Conservation (phyloP, 2,888 invertebrate species). For the Coecobrya sp. region DNA sequence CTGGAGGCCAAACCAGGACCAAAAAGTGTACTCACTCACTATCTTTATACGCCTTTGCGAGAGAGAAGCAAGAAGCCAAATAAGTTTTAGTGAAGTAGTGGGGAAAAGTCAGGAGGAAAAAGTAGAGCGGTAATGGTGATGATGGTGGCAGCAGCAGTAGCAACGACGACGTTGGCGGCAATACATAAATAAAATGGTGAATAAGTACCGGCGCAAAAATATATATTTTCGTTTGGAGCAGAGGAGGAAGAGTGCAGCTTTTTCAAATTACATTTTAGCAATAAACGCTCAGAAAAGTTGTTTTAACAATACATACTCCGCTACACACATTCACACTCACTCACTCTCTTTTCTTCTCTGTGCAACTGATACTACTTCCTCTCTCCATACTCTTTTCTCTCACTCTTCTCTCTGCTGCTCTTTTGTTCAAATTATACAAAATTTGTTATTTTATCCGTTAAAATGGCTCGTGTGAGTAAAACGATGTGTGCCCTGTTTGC, state of each 20-base stretch:
- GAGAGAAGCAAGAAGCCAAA: slow-evolving; percentile 36
- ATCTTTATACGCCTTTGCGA: neutral
- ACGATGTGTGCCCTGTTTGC: slow-evolving; percentile 4
- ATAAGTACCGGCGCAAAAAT: slow-evolving; percentile 52
- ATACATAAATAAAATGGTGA: slow-evolving; percentile 76
- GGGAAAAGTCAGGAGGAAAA: slow-evolving; percentile 38
- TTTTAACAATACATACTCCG: slow-evolving; percentile 33
- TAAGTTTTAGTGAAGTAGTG: slow-evolving; percentile 16
- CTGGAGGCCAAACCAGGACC: slow-evolving; percentile 32
- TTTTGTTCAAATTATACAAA: slow-evolving; percentile 73
- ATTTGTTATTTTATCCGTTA: slow-evolving; percentile 74
- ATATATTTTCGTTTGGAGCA: neutral
- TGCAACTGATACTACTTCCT: slow-evolving; percentile 23
- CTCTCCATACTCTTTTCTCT: neutral
- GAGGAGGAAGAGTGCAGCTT: neutral
- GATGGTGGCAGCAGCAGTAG: neutral
- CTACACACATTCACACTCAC: slow-evolving; percentile 21
- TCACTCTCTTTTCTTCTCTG: slow-evolving; percentile 2
- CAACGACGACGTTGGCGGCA: neutral
- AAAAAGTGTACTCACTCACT: slow-evolving; percentile 36
- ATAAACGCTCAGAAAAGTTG: slow-evolving; percentile 46
- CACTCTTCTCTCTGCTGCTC: neutral
- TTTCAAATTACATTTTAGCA: slow-evolving; percentile 59
- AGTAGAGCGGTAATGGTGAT: slow-evolving; percentile 27
- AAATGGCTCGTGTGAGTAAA: slow-evolving; percentile 44